Percentiles rank a stretch among this genome's conserved stretches.
Evolutionary conservation across 2,888 invertebrate genomes (phyloP).

Genomic region (Melanostoma scalare): DNA sequence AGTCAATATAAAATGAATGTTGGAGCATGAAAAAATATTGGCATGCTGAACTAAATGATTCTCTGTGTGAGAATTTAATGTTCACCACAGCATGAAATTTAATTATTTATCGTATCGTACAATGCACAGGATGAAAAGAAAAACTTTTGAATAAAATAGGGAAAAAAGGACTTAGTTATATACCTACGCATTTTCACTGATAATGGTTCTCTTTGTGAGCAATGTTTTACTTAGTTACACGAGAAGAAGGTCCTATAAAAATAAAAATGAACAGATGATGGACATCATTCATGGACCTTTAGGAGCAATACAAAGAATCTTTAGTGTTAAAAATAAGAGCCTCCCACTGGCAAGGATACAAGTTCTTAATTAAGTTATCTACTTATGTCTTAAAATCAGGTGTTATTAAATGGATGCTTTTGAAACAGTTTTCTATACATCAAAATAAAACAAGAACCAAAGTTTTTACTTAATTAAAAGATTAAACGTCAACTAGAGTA

Average conservation of each 20-base stretch:
- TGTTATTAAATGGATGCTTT: too few species aligned
- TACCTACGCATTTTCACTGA: background rate
- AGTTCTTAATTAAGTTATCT: too few species aligned
- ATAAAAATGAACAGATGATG: background rate
- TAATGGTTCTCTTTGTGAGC: too few species aligned
- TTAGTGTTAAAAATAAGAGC: too few species aligned
- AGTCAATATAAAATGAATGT: conserved; percentile 74
- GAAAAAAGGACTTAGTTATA: too few species aligned
- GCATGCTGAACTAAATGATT: background rate
- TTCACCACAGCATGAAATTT: conserved; percentile 12
- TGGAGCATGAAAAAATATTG: background rate
- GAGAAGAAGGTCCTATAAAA: background rate
- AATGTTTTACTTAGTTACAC: too few species aligned
- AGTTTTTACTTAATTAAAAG: conserved; percentile 26
- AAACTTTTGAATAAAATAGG: background rate
- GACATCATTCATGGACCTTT: too few species aligned
- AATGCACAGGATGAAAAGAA: background rate
- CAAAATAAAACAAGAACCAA: conserved; percentile 8
- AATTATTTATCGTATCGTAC: background rate
- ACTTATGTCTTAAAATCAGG: too few species aligned
- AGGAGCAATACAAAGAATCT: too few species aligned
- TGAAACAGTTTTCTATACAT: background rate
- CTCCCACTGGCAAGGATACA: too few species aligned
- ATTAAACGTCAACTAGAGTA: background rate
- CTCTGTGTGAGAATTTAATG: background rate